phyloP scores from a whole-genome alignment of 2,797 vertebrate genomes.

The Eleutherodactylus coqui region DNA sequence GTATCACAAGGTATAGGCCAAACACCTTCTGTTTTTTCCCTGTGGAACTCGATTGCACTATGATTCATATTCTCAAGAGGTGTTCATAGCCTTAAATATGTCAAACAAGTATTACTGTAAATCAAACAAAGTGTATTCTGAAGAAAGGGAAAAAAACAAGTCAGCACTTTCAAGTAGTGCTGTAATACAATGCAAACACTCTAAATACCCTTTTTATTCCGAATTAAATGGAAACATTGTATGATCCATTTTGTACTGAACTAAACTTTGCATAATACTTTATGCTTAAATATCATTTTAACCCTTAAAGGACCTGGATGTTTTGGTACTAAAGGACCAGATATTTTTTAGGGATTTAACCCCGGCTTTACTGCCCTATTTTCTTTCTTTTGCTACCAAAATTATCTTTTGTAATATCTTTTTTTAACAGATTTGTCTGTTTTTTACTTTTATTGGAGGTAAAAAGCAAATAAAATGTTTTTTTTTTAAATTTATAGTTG shows the following conservation, averaged over 20 bases:
- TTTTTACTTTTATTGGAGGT: too few species aligned
- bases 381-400: too few species aligned
- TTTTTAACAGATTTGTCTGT: too few species aligned
- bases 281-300: too few species aligned
- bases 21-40: constrained; percentile 50
- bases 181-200: constrained; percentile 21
- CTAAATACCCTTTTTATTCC: constrained; percentile 12
- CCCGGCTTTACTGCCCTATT: too few species aligned
- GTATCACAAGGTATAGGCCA: constrained; percentile 44
- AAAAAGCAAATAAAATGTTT: too few species aligned
- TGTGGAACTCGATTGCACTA: constrained; percentile 42
- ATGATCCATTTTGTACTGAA: background rate
- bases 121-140: constrained; percentile 48
- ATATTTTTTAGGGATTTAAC: too few species aligned
- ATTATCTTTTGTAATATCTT: too few species aligned
- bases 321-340: too few species aligned
- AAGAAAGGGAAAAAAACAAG: constrained; percentile 39
- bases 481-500: too few species aligned
- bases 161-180: constrained; percentile 38
- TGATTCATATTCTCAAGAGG: constrained; percentile 58
- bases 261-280: background rate
- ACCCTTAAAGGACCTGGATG: too few species aligned
- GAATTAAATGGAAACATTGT: constrained; percentile 6
- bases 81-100: constrained; percentile 48
- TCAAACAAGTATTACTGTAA: constrained; percentile 58